phyloP scores from a whole-genome alignment of 2,113 vertebrate species.

The Corythornis madagascariensis region DNA sequence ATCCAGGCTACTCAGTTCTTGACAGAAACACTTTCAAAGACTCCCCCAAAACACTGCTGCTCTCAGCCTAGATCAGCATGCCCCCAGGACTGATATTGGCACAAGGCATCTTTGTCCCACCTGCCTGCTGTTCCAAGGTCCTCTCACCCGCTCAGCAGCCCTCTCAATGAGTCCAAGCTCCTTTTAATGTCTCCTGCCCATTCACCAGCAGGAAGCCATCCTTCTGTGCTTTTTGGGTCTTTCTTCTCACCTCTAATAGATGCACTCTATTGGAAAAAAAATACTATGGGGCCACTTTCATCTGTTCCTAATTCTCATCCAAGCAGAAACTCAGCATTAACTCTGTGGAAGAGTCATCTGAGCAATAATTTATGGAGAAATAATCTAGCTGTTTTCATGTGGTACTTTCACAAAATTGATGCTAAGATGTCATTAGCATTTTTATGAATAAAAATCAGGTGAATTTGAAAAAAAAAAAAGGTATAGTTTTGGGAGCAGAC shows the following conservation, averaged over 20 bases:
- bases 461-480: not conserved
- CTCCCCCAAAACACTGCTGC: fast-evolving
- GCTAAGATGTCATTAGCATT: not conserved
- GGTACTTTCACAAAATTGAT: not conserved
- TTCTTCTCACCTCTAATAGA: not conserved
- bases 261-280: not conserved
- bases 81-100: not conserved
- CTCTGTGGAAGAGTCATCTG: not conserved
- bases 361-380: not conserved
- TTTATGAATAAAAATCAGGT: not conserved
- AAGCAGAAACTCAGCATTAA: not conserved
- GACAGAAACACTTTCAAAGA: not conserved
- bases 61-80: not conserved
- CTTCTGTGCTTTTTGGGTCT: not conserved
- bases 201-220: not conserved
- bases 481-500: not conserved
- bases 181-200: not conserved
- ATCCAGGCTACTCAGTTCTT: not conserved
- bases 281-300: not conserved
- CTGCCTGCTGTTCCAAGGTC: not conserved
- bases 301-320: not conserved
- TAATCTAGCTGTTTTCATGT: not conserved
- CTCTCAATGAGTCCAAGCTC: not conserved
- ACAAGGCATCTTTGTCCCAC: not conserved
- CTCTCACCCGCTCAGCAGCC: not conserved